Evolutionary conservation across 2,888 invertebrate genomes (phyloP), one percentile per base, ranked within the genome.

Genomic region (Stenotaenia linearis): DNA sequence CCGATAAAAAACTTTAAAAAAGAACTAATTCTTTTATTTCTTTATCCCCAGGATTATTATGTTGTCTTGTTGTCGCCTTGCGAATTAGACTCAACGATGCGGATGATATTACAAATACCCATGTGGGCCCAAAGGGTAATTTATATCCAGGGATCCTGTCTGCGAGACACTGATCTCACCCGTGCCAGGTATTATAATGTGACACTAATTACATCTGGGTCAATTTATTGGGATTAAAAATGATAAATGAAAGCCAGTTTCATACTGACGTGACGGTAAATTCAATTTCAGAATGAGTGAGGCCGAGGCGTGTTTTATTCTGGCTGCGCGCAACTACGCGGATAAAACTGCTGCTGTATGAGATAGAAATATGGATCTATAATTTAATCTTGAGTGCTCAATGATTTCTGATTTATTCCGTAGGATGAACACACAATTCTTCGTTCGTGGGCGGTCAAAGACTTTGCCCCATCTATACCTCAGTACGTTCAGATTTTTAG

Each of bases 401-500:
- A 50, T 28, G 23, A 35, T 45, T 45, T 77, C 2, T 76, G 3
- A 10, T 45, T 45, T n/a, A 37, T 30, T 56, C 30, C 84, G 85
- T 85, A 91, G 91, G 92, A 92, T 85, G 91, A 92, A 84, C 92
- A 92, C 85, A 92, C 92, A 6, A 91, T 92, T 82, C 87, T 92
- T 80, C 87, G 96, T 83, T 97, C 98, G 10, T 98, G 98, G 98
- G 98, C 98, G 74, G 97, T 98, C 78, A 97, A 98, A 87, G 98
- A 98, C 88, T 98, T 96, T 87, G 97, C 97, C 0, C 98, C 98
- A 25, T 92, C 91, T 85, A 97, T 97, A 82, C 95, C 97, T 28
- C 98, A 98, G 88, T 98, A 98, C 87, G 97, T 98, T 82, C 98
- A 98, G 88, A 97, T 98, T 84, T 98, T 98, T 89, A 91, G 97